phyloP scores from a whole-genome alignment of 1,140 invertebrate species.

The Ceratosolen solmsi region DNA sequence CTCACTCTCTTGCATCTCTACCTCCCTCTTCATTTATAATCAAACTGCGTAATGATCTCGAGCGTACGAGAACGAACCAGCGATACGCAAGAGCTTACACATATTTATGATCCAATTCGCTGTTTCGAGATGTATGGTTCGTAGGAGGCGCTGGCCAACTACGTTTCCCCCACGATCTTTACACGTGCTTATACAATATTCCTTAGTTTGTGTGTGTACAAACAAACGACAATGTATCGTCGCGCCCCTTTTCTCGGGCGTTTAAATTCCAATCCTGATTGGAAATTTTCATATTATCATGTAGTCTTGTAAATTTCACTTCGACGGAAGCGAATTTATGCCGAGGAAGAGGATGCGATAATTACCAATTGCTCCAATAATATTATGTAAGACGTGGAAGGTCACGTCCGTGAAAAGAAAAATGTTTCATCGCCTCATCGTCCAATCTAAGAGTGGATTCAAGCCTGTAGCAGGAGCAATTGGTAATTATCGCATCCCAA shows the following conservation, averaged over 20 bases:
- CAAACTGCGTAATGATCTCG: neutral
- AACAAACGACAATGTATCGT: too few species aligned
- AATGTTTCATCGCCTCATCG: too few species aligned
- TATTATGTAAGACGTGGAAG: neutral
- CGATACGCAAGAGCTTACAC: conserved; percentile 5
- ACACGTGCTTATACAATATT: conserved; percentile 5
- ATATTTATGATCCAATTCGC: conserved; percentile 8
- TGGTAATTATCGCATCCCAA: too few species aligned
- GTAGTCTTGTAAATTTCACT: neutral
- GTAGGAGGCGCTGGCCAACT: conserved; percentile 10
- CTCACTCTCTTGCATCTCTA: too few species aligned
- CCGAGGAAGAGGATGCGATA: neutral
- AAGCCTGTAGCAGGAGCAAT: too few species aligned
- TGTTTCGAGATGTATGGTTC: neutral
- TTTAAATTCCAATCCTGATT: conserved; percentile 6
- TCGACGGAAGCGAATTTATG: neutral
- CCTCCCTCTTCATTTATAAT: neutral
- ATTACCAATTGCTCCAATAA: neutral
- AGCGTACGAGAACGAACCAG: neutral
- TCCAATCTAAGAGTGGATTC: too few species aligned
- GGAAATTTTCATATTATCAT: neutral
- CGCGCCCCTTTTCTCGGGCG: neutral
- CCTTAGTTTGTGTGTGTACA: neutral
- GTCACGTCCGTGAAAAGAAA: too few species aligned
- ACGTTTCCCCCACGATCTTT: neutral